Percentiles rank a stretch among this genome's conserved stretches.
phyloP scores from a whole-genome alignment of 2,113 vertebrate species.

The Typhlomys cinereus region DNA sequence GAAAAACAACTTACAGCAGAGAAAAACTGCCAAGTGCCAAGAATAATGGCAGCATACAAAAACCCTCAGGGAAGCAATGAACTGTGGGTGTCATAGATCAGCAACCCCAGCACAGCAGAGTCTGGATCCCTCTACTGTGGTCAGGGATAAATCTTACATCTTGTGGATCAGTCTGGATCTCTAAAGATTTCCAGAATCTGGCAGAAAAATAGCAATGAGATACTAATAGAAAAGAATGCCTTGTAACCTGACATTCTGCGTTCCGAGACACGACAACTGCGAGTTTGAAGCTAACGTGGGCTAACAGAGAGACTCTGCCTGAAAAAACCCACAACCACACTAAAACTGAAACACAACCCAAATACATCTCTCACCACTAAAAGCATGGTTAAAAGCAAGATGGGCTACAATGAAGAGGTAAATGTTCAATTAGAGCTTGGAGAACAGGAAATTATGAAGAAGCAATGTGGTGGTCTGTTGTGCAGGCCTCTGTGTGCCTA shows the following conservation, averaged over 20 bases:
- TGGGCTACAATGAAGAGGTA: neutral
- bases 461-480: neutral
- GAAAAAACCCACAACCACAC: neutral
- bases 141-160: no score
- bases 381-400: neutral
- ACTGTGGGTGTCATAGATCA: no score
- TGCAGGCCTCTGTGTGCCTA: neutral
- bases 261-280: no score
- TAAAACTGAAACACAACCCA: neutral
- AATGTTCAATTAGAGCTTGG: neutral
- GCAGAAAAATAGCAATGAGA: no score
- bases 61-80: neutral
- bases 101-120: no score
- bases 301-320: neutral
- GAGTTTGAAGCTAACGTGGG: neutral
- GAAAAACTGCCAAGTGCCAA: neutral
- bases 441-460: neutral
- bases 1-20: neutral
- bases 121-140: no score
- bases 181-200: no score
- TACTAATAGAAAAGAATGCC: no score
- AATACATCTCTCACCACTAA: no score
- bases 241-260: no score
- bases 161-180: no score
- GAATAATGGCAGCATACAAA: no score